Percentiles rank a stretch among this genome's conserved stretches.
These are phyloP conservation scores for Drosophila persimilis DNA, from an alignment of 1,140 invertebrate genomes.

Conservation along the genomic window DNA sequence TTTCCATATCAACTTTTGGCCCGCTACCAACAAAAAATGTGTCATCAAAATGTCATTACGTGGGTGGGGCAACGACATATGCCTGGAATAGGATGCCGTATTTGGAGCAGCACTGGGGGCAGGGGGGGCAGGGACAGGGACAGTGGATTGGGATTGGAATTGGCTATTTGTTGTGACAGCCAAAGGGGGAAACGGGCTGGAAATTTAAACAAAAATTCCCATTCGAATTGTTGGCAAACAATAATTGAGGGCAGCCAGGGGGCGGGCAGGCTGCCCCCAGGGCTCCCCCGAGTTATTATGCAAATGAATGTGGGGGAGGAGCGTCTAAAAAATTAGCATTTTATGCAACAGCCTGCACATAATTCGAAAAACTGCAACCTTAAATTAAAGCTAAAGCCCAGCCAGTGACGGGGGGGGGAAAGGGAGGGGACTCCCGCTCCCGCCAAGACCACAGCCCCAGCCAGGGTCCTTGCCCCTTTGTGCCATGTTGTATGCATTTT, in stretches of 20 bases:
- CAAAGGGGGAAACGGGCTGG: neutral
- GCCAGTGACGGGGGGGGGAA: too few relatives aligned
- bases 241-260: slow-evolving; percentile 30
- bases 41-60: slow-evolving; percentile 76
- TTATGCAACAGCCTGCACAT: slow-evolving; percentile 51
- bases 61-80: slow-evolving; percentile 34
- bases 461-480: slow-evolving; percentile 29
- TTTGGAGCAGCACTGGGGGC: too few relatives aligned
- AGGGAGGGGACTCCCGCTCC: too few relatives aligned
- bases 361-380: slow-evolving; percentile 39
- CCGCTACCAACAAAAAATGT: slow-evolving; percentile 43
- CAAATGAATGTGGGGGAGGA: slow-evolving; percentile 33
- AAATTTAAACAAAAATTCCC: slow-evolving; percentile 37
- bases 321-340: slow-evolving; percentile 52
- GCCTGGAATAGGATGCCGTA: slow-evolving; percentile 1
- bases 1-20: slow-evolving; percentile 22
- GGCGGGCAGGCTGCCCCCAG: slow-evolving; percentile 2
- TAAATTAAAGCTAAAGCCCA: slow-evolving; percentile 25
- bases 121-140: neutral
- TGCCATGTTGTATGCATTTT: slow-evolving; percentile 73
- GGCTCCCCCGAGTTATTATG: slow-evolving; percentile 35
- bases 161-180: slow-evolving; percentile 4
- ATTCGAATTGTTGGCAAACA: slow-evolving; percentile 41
- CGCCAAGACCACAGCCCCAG: slow-evolving; percentile 11
- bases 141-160: slow-evolving; percentile 1